These are phyloP conservation scores for Myiopsitta monachus DNA, from an alignment of 2,113 vertebrate genomes.

Conservation along the genomic window DNA sequence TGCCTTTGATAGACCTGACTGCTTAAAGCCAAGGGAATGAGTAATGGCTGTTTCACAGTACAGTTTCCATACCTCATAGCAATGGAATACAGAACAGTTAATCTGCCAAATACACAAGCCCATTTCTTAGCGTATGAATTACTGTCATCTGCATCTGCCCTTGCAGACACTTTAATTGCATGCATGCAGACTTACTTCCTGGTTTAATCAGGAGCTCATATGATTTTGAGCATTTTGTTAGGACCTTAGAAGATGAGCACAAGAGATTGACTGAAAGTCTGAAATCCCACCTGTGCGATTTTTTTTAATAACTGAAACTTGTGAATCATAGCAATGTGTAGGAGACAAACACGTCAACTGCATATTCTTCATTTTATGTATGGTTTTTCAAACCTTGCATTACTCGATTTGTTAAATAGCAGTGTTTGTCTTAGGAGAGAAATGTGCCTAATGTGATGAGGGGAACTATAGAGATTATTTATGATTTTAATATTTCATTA, in stretches of 20 bases:
- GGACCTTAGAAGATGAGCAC: background rate
- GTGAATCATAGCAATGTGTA: constrained; percentile 7
- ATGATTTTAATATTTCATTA: constrained; percentile 21
- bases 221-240: constrained; percentile 8
- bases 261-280: background rate
- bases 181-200: constrained; percentile 63
- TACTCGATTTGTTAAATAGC: background rate
- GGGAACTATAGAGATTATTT: background rate
- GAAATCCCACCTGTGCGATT: background rate
- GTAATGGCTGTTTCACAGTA: constrained; percentile 68
- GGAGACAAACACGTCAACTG: background rate
- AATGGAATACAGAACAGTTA: constrained; percentile 74
- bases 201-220: constrained; percentile 37
- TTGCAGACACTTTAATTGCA: constrained; percentile 66
- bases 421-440: background rate
- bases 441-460: background rate
- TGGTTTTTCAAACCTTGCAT: background rate
- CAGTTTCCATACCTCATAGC: constrained; percentile 80
- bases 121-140: constrained; percentile 76
- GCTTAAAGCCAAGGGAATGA: constrained; percentile 61
- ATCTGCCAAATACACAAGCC: constrained; percentile 75
- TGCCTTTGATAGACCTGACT: constrained; percentile 41
- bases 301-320: background rate
- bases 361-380: background rate
- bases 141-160: constrained; percentile 66